Base-by-base conservation (phyloP, 1,140 invertebrate species). In the Calycopis cecrops region DNA sequence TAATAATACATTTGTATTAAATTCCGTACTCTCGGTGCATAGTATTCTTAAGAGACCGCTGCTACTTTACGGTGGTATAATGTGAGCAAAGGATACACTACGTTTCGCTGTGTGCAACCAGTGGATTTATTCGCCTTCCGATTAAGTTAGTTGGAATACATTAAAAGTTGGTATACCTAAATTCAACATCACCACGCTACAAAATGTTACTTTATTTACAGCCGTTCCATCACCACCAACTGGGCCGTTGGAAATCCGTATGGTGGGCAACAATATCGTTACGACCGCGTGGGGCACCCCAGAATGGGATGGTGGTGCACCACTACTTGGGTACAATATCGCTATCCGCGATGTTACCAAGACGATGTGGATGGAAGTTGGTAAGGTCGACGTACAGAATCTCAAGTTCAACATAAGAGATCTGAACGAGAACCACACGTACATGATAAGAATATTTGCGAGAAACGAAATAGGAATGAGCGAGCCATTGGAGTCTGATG, bases 301-400 rank as follows among this genome's bases (percentile, higher is more conserved):
- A 7, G 96, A 98, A 88, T 94, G 92, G 66, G 97, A 99, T 85
- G 97, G 97, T 44, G 97, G 97, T 47, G 93, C 96, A 35, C 96
- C 96, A 10, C 88, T 99, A 42, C 91, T 95, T 65, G 94, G 94
- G 17, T 99, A 99, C 80, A 96, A 96, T 67, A 94, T 99, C 63
- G 97, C 96, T 9, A 95, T 99, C 52, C 91, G 95, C 67, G 98
- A 99, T 76, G 90, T 92, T 37, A 94, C 93, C 73, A 96, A 96
- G 76, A 97, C 95, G 3, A 97, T 97, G 96, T 98, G 96, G 96
- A 97, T 97, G 90, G 95, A 98, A 91, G 95, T 98, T 48, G 96
- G 95, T 11, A 92, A 94, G 70, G 95, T 97, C 8, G 91, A 91
- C 62, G 93, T 94, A 1, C 93, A 94, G 59, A 91, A 93, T 35